Conservation (phyloP, 1,140 invertebrate genomes). For the Ostrea edulis region DNA sequence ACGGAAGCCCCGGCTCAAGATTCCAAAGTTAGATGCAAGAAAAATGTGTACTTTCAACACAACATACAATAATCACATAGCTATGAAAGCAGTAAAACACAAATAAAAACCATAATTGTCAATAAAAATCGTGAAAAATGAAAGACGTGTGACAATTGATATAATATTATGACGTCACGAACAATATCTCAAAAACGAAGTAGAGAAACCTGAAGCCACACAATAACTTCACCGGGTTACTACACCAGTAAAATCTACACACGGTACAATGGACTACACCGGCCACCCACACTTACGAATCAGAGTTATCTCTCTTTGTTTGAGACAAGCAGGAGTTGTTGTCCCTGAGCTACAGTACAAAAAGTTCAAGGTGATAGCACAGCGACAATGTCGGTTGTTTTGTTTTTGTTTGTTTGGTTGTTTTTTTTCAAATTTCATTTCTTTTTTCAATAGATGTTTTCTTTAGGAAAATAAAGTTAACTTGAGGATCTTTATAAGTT, state of each 20-base stretch:
- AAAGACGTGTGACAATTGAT: constrained; percentile 36
- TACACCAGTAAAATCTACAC: constrained; percentile 42
- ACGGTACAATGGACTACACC: constrained; percentile 41
- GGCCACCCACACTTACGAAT: constrained; percentile 39
- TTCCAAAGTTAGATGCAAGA: constrained; percentile 36
- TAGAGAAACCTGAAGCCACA: constrained; percentile 26
- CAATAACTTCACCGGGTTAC: constrained; percentile 37
- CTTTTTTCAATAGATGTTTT: too few relatives aligned
- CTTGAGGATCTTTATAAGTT: not conserved
- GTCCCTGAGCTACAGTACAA: constrained; percentile 36
- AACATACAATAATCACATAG: constrained; percentile 32
- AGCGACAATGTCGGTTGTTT: not conserved
- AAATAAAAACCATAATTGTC: constrained; percentile 40
- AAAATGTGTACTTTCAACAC: constrained; percentile 37
- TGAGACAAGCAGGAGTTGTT: constrained; percentile 32
- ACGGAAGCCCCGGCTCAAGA: constrained; percentile 20
- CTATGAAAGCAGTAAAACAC: constrained; percentile 33
- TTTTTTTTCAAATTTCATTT: not conserved
- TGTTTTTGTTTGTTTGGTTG: not conserved
- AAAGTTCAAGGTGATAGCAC: constrained; percentile 32
- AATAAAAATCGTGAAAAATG: constrained; percentile 24
- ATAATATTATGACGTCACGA: constrained; percentile 27
- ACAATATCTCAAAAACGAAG: constrained; percentile 37
- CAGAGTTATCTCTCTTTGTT: constrained; percentile 10
- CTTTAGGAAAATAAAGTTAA: not conserved